Evolutionary conservation across 2,113 vertebrate species (phyloP), one percentile per base, ranked within the genome.

Genomic region (Hippoglossus stenolepis): DNA sequence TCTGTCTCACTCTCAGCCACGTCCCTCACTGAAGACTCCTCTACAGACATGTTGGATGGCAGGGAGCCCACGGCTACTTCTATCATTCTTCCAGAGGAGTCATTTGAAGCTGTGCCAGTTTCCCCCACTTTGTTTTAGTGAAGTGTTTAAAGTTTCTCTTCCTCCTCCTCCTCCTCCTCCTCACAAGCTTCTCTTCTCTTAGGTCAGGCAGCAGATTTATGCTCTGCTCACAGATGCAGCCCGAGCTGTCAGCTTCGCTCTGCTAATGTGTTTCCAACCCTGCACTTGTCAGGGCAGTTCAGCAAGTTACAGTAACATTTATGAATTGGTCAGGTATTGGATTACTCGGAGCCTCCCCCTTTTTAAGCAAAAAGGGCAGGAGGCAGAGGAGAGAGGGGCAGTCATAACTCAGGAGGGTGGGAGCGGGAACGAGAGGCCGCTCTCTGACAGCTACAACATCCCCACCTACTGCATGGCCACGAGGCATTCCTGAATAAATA

Each of bases 251-350:
- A 77, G 74, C 82, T 64, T 70, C 70, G 18, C 65, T 85, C 91
- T 61, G 73, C 70, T 93, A 85, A 93, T 92, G 90, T 90, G 94
- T 91, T 89, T 85, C 90, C 87, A 86, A 8, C 18, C 83, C 85
- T 20, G 78, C 91, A 93, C 95, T 94, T 86, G 92, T 79, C 93
- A 89, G 94, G 94, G 95, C 95, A 95, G 95, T 94, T 94, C 81
- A 93, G 92, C 93, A 85, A 94, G 95, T 94, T 90, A 93, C 89
- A 89, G 92, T 87, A 92, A 94, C 85, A 91, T 93, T 96, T 82
- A 90, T 95, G 94, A 94, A 92, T 92, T 76, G 86, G 85, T 89
- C 95, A 97, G 96, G 97, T 96, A 94, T 97, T 95, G 94, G 89
- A 94, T 97, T 96, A 97, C 96, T 84, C 61, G 80, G 91, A 85